Base-by-base conservation (phyloP, 2,888 invertebrate genomes). In the Ormia ochracea region DNA sequence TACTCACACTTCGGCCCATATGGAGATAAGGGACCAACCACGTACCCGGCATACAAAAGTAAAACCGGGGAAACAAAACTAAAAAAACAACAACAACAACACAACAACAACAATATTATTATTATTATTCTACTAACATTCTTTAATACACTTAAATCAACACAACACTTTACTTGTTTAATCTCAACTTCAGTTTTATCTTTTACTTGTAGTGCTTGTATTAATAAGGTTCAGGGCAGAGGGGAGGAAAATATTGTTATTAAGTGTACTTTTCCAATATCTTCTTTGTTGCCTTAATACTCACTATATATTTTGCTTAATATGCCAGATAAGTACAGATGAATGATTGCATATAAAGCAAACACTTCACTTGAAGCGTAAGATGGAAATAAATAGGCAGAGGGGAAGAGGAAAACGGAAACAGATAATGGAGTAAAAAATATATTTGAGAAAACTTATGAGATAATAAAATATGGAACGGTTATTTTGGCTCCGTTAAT, bases 281-380 rank as follows among this genome's bases (percentile, higher is more conserved):
- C 17, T 59, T 41, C 2, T n/a, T 14, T 31, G 43, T 19, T 31
- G 28, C 19, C 19, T 28, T 43, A 43, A 45, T 17, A 43, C 12
- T 61, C 4, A 12, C n/a, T 1, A 3, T 4, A 23, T 14, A n/a
- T 43, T 26, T 17, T n/a, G 21, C 21, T 61, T 61, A 31, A 21
- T 45, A 61, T n/a, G 31, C 28, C 45, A n/a, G 45, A 45, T 61
- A 61, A 61, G 45, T 43, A 31, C 4, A 61, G 10, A 28, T 59
- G 17, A 17, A 31, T 45, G 45, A 36, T 33, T 36, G 14, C 26
- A 26, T 17, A 43, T 12, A 61, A 23, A 43, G 19, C 10, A 43
- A 43, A 45, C 14, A 43, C 26, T 43, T 43, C 5, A 21, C 43
- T 43, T 10, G 10, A 14, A 23, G 5, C n/a, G 1, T 21, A 0